phyloP scores from a whole-genome alignment of 2,888 invertebrate genomes.

The Agrochola lota region DNA sequence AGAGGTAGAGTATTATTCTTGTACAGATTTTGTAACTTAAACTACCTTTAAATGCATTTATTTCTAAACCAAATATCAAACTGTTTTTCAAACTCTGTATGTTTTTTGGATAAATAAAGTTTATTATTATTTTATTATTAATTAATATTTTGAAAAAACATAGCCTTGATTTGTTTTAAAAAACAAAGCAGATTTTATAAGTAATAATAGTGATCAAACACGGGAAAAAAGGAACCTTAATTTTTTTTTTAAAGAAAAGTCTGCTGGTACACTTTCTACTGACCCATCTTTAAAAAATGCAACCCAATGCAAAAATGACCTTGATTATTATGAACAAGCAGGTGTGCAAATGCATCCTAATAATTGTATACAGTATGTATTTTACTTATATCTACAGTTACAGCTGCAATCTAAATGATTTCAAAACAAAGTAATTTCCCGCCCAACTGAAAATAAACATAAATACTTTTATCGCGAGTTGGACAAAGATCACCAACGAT shows the following conservation, averaged over 20 bases:
- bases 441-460: conserved; percentile 34
- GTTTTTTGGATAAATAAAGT: too few relatives aligned
- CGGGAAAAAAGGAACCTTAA: not conserved
- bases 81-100: too few relatives aligned
- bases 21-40: too few relatives aligned
- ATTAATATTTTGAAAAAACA: not conserved
- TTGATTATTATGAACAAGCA: not conserved
- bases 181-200: not conserved
- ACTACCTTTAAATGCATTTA: too few relatives aligned
- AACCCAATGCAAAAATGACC: not conserved
- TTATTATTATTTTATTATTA: too few relatives aligned
- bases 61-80: too few relatives aligned
- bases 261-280: not conserved
- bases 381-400: not conserved
- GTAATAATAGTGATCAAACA: not conserved
- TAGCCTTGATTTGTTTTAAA: not conserved
- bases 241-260: too few relatives aligned
- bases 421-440: conserved; percentile 39
- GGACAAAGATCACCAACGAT: conserved; percentile 26
- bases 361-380: not conserved
- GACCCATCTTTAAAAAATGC: conserved; percentile 3
- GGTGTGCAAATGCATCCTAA: not conserved
- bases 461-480: conserved; percentile 16
- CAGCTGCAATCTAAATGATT: conserved; percentile 7
- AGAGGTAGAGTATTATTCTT: too few relatives aligned